A percentile compares a stretch with the other conserved stretches of the same genome.
Conservation (phyloP, 2,888 invertebrate species). For the Rhamphomyia laevipes region DNA sequence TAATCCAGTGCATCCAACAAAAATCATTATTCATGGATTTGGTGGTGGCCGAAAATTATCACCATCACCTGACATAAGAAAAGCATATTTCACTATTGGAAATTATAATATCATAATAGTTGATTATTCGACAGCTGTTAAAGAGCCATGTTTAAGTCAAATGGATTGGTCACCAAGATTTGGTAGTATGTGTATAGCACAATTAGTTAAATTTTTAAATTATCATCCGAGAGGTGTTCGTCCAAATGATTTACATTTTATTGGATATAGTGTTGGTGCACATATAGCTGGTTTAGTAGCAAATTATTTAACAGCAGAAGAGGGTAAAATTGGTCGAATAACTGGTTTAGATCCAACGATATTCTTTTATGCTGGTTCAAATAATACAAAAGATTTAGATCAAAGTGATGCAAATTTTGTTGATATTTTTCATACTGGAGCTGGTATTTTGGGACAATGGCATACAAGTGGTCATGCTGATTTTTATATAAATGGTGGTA, state of each 20-base stretch:
- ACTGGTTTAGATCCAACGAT: conserved; percentile 81
- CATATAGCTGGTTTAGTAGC: conserved; percentile 76
- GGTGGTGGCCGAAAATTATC: conserved; percentile 71
- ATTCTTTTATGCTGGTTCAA: conserved; percentile 72
- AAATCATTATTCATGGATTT: conserved; percentile 84
- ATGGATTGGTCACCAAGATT: conserved; percentile 55
- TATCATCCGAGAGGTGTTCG: conserved; percentile 64
- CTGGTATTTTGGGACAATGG: conserved; percentile 81
- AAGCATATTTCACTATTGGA: conserved; percentile 68
- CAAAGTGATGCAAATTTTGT: conserved; percentile 71
- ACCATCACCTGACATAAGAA: conserved; percentile 73
- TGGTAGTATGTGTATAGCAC: conserved; percentile 63
- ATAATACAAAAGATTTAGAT: conserved; percentile 68
- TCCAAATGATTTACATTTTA: conserved; percentile 64
- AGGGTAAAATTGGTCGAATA: conserved; percentile 71
- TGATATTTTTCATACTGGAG: conserved; percentile 73
- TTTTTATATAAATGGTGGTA: conserved; percentile 78
- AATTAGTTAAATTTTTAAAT: conserved; percentile 64
- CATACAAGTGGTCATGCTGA: conserved; percentile 81
- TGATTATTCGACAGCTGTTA: conserved; percentile 68
- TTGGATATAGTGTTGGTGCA: conserved; percentile 79
- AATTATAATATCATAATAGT: conserved; percentile 79
- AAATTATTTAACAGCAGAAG: conserved; percentile 51
- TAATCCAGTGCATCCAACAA: conserved; percentile 66
- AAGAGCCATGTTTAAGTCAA: conserved; percentile 73